Percentiles rank a stretch among this genome's conserved stretches.
Evolutionary conservation across 1,140 invertebrate genomes (phyloP).

Genomic region (Pseudomyrmex sp.): DNA sequence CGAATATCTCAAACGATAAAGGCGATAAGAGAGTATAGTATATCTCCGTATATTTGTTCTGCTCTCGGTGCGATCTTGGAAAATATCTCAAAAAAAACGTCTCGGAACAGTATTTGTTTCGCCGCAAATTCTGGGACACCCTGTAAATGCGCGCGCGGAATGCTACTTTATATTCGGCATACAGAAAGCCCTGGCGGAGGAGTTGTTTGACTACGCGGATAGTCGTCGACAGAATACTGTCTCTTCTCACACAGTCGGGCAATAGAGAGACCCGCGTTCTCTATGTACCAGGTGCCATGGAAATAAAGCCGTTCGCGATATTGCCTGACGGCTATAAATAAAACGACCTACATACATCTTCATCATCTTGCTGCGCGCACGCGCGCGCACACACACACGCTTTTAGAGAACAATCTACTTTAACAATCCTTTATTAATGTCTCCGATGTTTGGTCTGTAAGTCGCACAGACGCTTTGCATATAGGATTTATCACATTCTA

Average conservation of each 20-base stretch:
- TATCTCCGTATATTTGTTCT: not conserved
- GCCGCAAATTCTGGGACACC: constrained; percentile 31
- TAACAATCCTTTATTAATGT: constrained; percentile 10
- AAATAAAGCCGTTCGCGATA: constrained; percentile 50
- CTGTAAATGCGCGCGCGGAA: constrained; percentile 9
- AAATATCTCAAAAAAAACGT: not conserved
- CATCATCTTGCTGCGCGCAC: constrained; percentile 22
- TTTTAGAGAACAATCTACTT: not conserved
- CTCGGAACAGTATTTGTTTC: not conserved
- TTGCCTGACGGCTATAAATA: constrained; percentile 52
- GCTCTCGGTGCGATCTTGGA: not conserved
- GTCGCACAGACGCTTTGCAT: not conserved
- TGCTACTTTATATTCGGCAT: constrained; percentile 75
- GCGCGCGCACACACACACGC: not conserved
- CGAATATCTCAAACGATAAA: constrained; percentile 6
- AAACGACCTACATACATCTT: constrained; percentile 52
- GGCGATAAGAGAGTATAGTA: not conserved
- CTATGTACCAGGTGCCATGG: constrained; percentile 51
- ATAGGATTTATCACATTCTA: not conserved
- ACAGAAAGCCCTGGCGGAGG: constrained; percentile 59
- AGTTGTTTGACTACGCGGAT: constrained; percentile 57
- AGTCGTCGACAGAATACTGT: constrained; percentile 60
- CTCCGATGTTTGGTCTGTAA: not conserved
- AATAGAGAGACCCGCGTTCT: constrained; percentile 28
- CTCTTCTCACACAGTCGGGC: constrained; percentile 35